phyloP scores from a whole-genome alignment of 2,888 invertebrate species.

The Nasonovia ribisnigri region DNA sequence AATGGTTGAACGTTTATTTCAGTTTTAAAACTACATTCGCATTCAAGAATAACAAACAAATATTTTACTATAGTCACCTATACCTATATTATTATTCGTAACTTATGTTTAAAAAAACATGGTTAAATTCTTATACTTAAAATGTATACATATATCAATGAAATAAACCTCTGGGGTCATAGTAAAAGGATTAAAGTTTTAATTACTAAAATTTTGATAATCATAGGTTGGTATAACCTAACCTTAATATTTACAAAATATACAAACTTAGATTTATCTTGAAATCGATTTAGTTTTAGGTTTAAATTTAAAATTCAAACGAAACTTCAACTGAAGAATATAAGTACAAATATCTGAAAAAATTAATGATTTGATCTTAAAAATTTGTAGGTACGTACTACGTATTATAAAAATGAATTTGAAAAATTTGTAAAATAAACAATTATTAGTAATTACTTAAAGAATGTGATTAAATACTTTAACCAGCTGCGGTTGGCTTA shows the following conservation, averaged over 20 bases:
- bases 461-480: not conserved
- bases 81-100: not conserved
- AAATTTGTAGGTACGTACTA: not conserved
- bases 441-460: not conserved
- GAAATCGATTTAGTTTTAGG: not conserved
- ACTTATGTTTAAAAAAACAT: not conserved
- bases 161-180: not conserved
- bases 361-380: not conserved
- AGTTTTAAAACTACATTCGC: not conserved
- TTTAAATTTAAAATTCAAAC: not conserved
- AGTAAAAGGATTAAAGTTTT: not conserved
- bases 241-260: not conserved
- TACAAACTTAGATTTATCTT: not conserved
- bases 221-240: not conserved
- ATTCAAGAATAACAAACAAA: not conserved
- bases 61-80: not conserved
- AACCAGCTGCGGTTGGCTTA: no score
- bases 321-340: not conserved
- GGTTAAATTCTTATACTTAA: not conserved
- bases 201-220: not conserved
- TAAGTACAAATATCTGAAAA: not conserved
- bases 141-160: not conserved
- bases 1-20: constrained; percentile 16
- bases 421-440: not conserved
- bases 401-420: not conserved